Base-by-base conservation (phyloP, 1,140 invertebrate genomes). In the Anoplophora glabripennis region DNA sequence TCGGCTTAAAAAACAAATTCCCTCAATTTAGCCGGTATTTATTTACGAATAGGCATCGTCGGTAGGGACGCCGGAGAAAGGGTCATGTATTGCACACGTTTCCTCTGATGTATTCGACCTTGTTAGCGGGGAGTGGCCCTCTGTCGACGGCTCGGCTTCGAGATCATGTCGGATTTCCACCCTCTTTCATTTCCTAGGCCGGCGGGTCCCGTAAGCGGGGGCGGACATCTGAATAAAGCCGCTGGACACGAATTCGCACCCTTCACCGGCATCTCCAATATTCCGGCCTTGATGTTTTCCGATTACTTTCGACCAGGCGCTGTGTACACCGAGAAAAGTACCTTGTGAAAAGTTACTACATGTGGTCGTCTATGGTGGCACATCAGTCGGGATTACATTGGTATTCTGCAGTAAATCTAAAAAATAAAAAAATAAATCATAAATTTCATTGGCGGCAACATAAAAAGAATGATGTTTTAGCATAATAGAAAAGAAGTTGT, bases 91-190 rank as follows among this genome's bases (percentile, higher is more conserved):
- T 33, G 33, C 48, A 12, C 37, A 42, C 18, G 46, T 57, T 54
- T 55, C 55, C 46, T 53, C 38, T 59, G 56, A 58, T 63, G 41
- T 59, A 53, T 63, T 37, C 41, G 49, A 55, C 53, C 45, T 54
- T 59, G 61, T 63, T 57, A 59, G 57, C 33, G 49, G 55, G 49
- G 51, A 51, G 44, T 54, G 38, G 21, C 35, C 37, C 17, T 58
- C 17, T 46, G 44, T 46, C 44, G 56, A 57, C 60, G 47, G 56
- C 48, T 62, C 60, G 35, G 41, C 53, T 59, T 59, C 57, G 45
- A 65, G 63, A 65, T 65, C 63, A 61, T 61, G 63, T 65, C 54
- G 63, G 63, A 61, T 65, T 65, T 65, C 47, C 54, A 65, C 59
- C 59, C 63, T 61, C 63, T 65, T 65, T 65, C 63, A 65, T 65